phyloP scores from a whole-genome alignment of 2,797 vertebrate genomes.

The Uromys caudimaculatus region DNA sequence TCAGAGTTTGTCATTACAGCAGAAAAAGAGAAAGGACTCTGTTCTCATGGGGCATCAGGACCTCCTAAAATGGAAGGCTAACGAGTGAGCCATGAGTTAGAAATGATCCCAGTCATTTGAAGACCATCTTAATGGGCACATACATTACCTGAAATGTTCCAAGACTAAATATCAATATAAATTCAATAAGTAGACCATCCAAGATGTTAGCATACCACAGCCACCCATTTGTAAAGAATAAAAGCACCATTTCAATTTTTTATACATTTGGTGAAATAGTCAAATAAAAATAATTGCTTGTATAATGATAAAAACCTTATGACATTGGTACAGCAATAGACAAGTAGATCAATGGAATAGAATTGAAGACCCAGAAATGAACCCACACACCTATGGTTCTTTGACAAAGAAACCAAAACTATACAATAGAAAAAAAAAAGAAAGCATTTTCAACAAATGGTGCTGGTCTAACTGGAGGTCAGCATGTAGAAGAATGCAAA shows the following conservation, averaged over 20 bases:
- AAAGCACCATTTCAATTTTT: conserved; percentile 57
- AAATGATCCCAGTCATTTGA: conserved; percentile 46
- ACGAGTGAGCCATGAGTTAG: neutral
- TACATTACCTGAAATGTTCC: neutral
- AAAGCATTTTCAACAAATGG: neutral
- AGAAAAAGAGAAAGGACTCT: neutral
- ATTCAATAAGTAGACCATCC: conserved; percentile 46
- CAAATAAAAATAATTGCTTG: conserved; percentile 61
- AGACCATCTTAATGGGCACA: conserved; percentile 24
- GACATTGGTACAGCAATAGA: neutral
- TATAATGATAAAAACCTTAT: neutral
- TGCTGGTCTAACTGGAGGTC: neutral
- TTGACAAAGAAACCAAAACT: neutral
- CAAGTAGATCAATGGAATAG: neutral
- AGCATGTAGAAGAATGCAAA: neutral
- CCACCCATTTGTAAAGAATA: conserved; percentile 65
- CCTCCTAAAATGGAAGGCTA: neutral
- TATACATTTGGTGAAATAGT: conserved; percentile 72
- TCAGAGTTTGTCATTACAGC: neutral
- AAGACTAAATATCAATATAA: conserved; percentile 41
- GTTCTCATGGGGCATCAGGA: neutral
- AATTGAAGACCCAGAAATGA: neutral
- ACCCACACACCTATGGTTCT: neutral
- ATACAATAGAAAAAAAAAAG: neutral
- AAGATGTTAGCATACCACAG: neutral